Base-by-base conservation (phyloP, 2,888 invertebrate genomes). In the Agonopterix alstromeriana region DNA sequence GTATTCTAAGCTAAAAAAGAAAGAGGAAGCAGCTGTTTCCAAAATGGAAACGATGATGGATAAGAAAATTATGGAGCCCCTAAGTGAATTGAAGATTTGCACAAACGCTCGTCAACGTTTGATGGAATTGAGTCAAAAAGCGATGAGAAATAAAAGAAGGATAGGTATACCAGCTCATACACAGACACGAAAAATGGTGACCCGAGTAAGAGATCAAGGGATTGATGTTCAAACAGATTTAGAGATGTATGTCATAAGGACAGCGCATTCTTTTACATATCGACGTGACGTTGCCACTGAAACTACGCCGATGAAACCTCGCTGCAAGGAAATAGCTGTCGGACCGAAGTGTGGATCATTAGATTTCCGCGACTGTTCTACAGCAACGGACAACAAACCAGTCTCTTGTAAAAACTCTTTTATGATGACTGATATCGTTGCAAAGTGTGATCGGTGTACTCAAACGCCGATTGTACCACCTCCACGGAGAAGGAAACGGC, bases 81-180 rank as follows among this genome's bases (percentile, higher is more conserved):
- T 89, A n/a, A 88, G 74, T 57, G 91, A 92, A 63, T 63, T 91
- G 44, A 82, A 82, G 56, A 90, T 91, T 59, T 91, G 91, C 57
- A 86, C 90, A 1, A 91, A 91, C 62, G 92, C 92, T 12, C 82
- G 91, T 10, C 84, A 90, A 60, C 79, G 90, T 42, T 69, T 92
- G 41, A 84, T 90, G 63, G 92, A 92, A 53, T 62, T 92, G 49
- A 91, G 92, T 52, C 89, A 90, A 57, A 89, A 81, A 72, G 92
- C 92, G 3, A 68, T 92, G 42, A 83, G 81, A 58, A 90, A 91
- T 47, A 87, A 87, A 63, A 70, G 85, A 56, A 76, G 74, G 54
- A 84, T 87, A 42, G 90, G 86, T 50, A 86, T 88, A 56, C 87
- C 90, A 53, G 90, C 83, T 3, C 85, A 91, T 48, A 91, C 91